phyloP scores from a whole-genome alignment of 2,888 invertebrate species.

The Adela reaumurella region DNA sequence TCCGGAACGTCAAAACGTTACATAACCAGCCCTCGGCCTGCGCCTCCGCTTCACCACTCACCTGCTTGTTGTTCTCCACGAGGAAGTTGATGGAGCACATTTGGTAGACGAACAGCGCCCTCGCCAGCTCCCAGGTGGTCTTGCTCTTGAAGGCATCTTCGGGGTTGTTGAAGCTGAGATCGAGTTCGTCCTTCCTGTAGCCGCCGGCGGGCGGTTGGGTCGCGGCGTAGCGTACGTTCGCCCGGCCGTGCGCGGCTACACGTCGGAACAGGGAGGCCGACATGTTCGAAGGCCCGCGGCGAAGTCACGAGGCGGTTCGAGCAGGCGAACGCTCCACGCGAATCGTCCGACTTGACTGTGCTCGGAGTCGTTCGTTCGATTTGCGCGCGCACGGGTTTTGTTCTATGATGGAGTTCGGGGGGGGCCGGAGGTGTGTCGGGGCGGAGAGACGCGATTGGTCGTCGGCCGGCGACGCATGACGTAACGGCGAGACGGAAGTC shows the following conservation, averaged over 20 bases:
- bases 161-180: conserved; percentile 83
- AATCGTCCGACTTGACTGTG: conserved; percentile 18
- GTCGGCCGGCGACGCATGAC: neutral
- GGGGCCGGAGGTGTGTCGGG: conserved; percentile 1
- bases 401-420: neutral
- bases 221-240: conserved; percentile 30
- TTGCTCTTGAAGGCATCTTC: conserved; percentile 93
- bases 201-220: conserved; percentile 9
- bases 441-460: neutral
- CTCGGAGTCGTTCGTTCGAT: conserved; percentile 1
- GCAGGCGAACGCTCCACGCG: conserved; percentile 5
- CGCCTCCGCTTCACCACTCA: too few relatives aligned
- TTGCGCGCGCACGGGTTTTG: conserved; percentile 1
- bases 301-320: neutral
- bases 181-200: conserved; percentile 62
- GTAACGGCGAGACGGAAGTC: too few relatives aligned
- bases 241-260: conserved; percentile 34
- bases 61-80: conserved; percentile 91
- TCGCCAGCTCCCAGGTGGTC: conserved; percentile 84
- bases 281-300: conserved; percentile 21
- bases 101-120: conserved; percentile 89
- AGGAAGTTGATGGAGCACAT: conserved; percentile 83
- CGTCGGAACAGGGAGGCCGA: conserved; percentile 42
- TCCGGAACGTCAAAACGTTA: too few relatives aligned
- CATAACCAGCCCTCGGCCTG: too few relatives aligned